Evolutionary conservation across 2,888 invertebrate genomes (phyloP), one percentile per base, ranked within the genome.

Genomic region (Chouioia cunea): DNA sequence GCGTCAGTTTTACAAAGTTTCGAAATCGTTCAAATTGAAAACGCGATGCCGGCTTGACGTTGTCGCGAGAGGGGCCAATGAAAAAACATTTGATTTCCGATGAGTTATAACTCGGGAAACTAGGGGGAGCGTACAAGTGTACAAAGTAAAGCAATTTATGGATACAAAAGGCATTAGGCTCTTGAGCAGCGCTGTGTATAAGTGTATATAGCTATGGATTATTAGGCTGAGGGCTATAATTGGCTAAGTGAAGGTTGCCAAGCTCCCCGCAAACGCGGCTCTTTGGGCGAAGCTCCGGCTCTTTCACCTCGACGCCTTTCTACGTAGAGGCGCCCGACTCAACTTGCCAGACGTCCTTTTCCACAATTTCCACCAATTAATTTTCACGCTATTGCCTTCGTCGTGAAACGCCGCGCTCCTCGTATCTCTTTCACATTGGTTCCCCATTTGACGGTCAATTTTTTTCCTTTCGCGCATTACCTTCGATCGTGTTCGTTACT

Each of bases 301-400:
- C 74, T 76, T 75, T 77, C 77, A 78, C 79, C 78, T 79, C 79
- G 76, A 79, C 82, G 79, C 82, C 82, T 62, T 65, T 58, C 56
- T 18, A 43, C 63, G 67, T 22, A 52, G 50, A 14, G n/a, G 18
- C 44, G 50, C 69, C 27, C 36, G 58, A 43, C 27, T 6, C 6
- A 6, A 6, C 27, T 27, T 6, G 27, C 27, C 27, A 48, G 53
- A 56, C 47, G 62, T 65, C 62, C 46, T 54, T 69, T 65, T 63
- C 52, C 69, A 65, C 53, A 47, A 62, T 69, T 65, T 69, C 48
- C 58, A 53, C 62, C 69, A 69, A 73, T 73, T 69, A 62, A 65
- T 57, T 27, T 27, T 69, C 56, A 16, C 56, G 18, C 12, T 20
- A 20, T 14, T 22, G 52, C 4, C 14, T 8, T 1, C 52, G 20